These are phyloP conservation scores for Bugulina stolonifera DNA, from an alignment of 2,888 invertebrate species.

Conservation along the genomic window DNA sequence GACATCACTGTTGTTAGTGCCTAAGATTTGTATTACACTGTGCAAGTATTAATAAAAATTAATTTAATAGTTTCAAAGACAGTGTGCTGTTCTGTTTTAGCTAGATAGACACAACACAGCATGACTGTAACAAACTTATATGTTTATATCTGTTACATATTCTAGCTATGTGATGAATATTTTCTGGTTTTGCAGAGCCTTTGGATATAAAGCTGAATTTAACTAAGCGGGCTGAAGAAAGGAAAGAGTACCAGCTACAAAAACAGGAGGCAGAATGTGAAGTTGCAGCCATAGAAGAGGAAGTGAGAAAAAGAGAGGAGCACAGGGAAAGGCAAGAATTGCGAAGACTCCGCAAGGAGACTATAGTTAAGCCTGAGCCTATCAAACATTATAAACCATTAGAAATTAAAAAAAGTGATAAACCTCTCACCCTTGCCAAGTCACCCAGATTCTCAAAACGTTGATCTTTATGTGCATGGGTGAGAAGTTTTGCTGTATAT, in stretches of 20 bases:
- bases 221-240: neutral
- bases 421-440: conserved; percentile 61
- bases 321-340: conserved; percentile 58
- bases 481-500: no score
- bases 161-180: no score
- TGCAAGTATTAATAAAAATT: no score
- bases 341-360: conserved; percentile 44
- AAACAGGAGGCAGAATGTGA: neutral
- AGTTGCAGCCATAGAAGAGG: neutral
- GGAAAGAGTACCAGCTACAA: neutral
- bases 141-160: no score
- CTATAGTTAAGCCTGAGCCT: conserved; percentile 44
- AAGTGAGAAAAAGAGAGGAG: neutral
- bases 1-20: no score
- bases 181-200: conserved; percentile 21
- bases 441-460: conserved; percentile 55
- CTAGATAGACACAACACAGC: no score
- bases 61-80: no score
- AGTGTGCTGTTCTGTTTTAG: no score
- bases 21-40: no score
- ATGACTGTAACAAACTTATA: no score
- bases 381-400: conserved; percentile 42
- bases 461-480: no score
- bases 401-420: conserved; percentile 38
- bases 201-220: neutral